Conservation (phyloP, 2,113 vertebrate genomes). For the human region DNA sequence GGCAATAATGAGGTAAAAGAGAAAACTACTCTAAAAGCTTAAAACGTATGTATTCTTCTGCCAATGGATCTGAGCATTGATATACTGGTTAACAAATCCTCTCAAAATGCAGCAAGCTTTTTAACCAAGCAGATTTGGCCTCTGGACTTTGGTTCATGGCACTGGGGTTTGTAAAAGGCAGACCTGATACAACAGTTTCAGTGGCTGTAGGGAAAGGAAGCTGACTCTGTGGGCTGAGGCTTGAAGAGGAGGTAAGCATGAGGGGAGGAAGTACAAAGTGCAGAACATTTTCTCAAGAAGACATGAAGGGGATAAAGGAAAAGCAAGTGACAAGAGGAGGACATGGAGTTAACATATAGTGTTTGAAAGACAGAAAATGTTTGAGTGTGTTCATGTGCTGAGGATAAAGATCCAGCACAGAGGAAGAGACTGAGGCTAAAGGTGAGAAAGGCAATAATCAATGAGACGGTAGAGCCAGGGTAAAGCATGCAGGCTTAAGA, state of each 20-base stretch:
- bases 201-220: not conserved
- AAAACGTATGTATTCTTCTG: not conserved
- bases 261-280: not conserved
- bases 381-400: not conserved
- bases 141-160: not conserved
- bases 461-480: accelerated
- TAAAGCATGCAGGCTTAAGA: not conserved
- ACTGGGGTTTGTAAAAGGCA: not conserved
- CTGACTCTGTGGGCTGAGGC: not conserved
- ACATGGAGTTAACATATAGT: too few relatives aligned
- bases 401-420: not conserved
- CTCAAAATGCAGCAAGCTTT: not conserved
- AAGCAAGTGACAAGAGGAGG: not conserved
- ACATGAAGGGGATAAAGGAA: not conserved
- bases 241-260: not conserved
- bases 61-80: not conserved
- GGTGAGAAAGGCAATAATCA: accelerated
- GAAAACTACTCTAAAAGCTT: not conserved
- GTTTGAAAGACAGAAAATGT: not conserved
- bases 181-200: not conserved
- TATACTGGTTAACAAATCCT: not conserved
- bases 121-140: not conserved
- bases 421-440: not conserved
- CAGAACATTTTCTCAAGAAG: not conserved
- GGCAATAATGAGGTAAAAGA: not conserved